A percentile compares a stretch with the other conserved stretches of the same genome.
Conservation (phyloP, 2,888 invertebrate genomes). For the Panzeria rudis region DNA sequence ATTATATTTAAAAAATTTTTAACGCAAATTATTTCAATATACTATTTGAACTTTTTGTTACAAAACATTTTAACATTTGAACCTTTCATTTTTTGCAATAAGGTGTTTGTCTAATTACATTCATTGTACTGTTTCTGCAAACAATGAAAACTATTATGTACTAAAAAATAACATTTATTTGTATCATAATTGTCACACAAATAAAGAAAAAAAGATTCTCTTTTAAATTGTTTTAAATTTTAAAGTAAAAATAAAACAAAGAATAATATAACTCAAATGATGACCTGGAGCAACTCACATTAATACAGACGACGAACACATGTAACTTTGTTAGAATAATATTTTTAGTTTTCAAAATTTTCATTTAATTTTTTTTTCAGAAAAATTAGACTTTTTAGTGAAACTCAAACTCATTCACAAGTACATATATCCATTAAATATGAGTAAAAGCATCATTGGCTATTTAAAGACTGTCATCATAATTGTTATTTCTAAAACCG, state of each 20-base stretch:
- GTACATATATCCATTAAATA: neutral
- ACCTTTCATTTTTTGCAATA: neutral
- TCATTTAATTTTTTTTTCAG: neutral
- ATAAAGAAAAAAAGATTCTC: neutral
- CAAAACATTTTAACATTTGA: too few species aligned
- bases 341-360: constrained; percentile 41
- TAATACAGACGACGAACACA: neutral
- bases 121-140: neutral
- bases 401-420: neutral
- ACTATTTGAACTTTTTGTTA: too few species aligned
- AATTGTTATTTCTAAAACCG: neutral
- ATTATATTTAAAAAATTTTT: too few species aligned
- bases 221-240: neutral
- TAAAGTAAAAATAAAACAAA: constrained; percentile 3
- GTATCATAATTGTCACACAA: constrained; percentile 43
- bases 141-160: constrained; percentile 35
- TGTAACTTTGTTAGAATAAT: constrained; percentile 9
- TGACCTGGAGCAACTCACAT: constrained; percentile 12
- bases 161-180: constrained; percentile 2
- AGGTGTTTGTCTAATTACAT: constrained; percentile 17
- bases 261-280: neutral
- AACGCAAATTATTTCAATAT: too few species aligned
- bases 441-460: constrained; percentile 5
- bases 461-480: constrained; percentile 20
- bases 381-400: neutral